These are phyloP conservation scores for Beroe forskalii DNA, from an alignment of 37 sponge, comb jelly and placozoan genomes.

Conservation along the genomic window DNA sequence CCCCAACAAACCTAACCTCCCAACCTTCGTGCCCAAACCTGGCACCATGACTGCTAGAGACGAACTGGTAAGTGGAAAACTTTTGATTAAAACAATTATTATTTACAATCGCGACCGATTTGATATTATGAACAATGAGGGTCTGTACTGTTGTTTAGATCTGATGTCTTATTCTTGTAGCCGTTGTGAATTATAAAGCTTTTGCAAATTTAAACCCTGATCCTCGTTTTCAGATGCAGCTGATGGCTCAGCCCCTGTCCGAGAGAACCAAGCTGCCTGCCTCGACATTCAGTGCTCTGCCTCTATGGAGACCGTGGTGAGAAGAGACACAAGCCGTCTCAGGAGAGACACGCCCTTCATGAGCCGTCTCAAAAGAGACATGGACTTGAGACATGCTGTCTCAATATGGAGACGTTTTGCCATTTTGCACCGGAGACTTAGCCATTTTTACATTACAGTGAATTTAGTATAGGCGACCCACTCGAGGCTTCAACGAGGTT, in stretches of 20 bases:
- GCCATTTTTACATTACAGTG: too few relatives aligned
- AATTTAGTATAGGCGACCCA: too few relatives aligned
- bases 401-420: too few relatives aligned
- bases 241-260: constrained; percentile 54
- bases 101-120: background rate
- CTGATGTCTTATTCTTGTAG: too few relatives aligned
- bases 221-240: constrained; percentile 59
- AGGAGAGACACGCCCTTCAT: background rate
- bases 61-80: constrained; percentile 65
- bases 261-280: constrained; percentile 59
- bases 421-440: too few relatives aligned
- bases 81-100: too few relatives aligned
- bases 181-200: too few relatives aligned
- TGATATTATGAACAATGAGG: background rate
- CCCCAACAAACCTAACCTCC: constrained; percentile 10
- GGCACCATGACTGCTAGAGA: constrained; percentile 31
- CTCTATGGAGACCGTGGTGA: constrained; percentile 65
- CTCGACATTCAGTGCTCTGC: constrained; percentile 32
- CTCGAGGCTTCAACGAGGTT: too few relatives aligned
- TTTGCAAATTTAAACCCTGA: too few relatives aligned
- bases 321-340: background rate
- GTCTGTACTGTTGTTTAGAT: too few relatives aligned
- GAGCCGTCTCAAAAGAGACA: too few relatives aligned
- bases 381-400: too few relatives aligned
- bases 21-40: constrained; percentile 21